Conservation (phyloP, 1,140 invertebrate species). For the Odontomachus brunneus region DNA sequence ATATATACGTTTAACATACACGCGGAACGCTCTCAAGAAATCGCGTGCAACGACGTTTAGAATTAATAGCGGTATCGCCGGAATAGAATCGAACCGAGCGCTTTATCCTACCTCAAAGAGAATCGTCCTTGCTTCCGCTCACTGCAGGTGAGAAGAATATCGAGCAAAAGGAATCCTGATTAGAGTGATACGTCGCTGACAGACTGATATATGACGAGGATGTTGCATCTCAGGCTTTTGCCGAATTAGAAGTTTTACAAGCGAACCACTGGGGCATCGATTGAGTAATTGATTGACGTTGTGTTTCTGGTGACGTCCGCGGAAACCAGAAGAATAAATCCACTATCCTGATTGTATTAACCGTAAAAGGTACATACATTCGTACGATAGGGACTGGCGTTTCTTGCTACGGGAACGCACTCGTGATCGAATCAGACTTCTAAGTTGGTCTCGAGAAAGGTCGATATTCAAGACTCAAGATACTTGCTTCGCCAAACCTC, state of each 20-base stretch:
- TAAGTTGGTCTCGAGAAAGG: not conserved
- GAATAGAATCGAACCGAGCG: slow-evolving; percentile 2
- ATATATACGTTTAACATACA: slow-evolving; percentile 57
- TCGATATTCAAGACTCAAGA: slow-evolving; percentile 8
- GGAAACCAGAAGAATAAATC: slow-evolving; percentile 19
- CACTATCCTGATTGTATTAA: not conserved
- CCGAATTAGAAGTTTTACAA: not conserved
- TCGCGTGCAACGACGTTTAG: slow-evolving; percentile 80
- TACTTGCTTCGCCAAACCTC: no score
- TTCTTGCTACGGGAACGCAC: not conserved
- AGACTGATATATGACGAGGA: slow-evolving; percentile 15
- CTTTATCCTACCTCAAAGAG: slow-evolving; percentile 19
- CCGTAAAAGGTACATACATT: no score
- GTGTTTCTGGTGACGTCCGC: slow-evolving; percentile 25
- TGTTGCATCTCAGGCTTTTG: slow-evolving; percentile 33
- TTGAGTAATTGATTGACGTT: slow-evolving; percentile 17
- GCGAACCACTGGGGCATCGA: slow-evolving; percentile 17
- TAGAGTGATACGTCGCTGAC: not conserved
- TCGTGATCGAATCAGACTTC: not conserved
- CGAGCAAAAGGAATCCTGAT: not conserved
- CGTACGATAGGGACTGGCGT: not conserved
- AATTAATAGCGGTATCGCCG: slow-evolving; percentile 55
- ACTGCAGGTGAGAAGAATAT: not conserved
- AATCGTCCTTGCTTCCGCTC: not conserved
- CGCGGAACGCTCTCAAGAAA: slow-evolving; percentile 55